Conservation (phyloP, 1,140 invertebrate species). For the Aphaenogaster rudis region DNA sequence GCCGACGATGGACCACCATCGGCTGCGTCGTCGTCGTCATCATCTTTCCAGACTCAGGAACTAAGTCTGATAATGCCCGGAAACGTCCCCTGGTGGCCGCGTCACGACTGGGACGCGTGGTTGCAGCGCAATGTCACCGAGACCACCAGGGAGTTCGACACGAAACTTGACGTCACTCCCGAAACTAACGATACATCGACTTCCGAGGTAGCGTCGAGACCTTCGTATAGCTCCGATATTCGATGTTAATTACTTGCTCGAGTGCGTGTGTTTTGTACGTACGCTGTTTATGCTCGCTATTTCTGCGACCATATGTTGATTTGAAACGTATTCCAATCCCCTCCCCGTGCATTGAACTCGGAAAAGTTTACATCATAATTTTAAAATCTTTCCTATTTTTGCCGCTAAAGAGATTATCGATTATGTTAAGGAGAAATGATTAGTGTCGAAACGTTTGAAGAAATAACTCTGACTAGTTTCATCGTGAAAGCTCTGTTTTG, state of each 20-base stretch:
- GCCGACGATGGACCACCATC: constrained; percentile 42
- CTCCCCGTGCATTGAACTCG: not conserved
- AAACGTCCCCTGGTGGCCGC: constrained; percentile 71
- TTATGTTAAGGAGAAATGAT: not conserved
- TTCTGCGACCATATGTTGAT: not conserved
- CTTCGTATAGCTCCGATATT: not conserved
- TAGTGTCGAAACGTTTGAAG: not conserved
- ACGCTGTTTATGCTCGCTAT: constrained; percentile 19
- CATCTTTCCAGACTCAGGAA: constrained; percentile 57
- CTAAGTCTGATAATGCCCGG: constrained; percentile 62
- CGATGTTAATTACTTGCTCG: not conserved
- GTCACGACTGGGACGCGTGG: constrained; percentile 78
- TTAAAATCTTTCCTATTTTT: not conserved
- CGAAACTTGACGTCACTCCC: constrained; percentile 82
- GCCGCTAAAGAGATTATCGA: no score
- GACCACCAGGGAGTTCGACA: constrained; percentile 26
- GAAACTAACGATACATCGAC: constrained; percentile 79
- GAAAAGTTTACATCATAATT: not conserved
- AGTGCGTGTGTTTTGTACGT: constrained; percentile 15
- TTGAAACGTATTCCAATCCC: not conserved
- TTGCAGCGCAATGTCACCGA: constrained; percentile 74
- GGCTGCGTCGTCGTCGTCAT: constrained; percentile 62
- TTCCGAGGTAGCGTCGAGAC: constrained; percentile 80
- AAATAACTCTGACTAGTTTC: not conserved
- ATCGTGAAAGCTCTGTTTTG: not conserved